These are phyloP conservation scores for Anomalospiza imberbis DNA, from an alignment of 2,797 vertebrate genomes.

Conservation along the genomic window DNA sequence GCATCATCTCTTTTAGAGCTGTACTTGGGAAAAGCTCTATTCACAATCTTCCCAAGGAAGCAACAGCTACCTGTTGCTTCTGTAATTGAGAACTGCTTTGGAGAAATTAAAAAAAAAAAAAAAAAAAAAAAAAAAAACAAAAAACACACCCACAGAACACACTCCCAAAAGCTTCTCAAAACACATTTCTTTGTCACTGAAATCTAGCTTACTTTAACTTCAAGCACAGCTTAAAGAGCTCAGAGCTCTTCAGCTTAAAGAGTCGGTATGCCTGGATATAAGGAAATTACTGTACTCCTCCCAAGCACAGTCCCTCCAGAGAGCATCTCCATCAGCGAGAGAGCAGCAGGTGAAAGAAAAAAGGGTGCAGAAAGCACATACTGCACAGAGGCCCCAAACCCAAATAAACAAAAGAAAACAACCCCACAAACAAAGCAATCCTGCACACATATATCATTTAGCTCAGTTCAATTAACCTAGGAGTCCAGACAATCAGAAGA, in stretches of 20 bases:
- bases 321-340: neutral
- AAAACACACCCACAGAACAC: neutral
- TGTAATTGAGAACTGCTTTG: neutral
- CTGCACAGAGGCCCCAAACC: neutral
- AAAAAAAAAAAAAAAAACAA: neutral
- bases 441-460: accelerated
- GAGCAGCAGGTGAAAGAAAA: neutral
- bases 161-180: neutral
- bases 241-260: neutral
- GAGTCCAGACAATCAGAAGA: neutral
- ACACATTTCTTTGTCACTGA: neutral
- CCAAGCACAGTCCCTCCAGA: neutral
- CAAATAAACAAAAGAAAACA: neutral
- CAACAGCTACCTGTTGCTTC: neutral
- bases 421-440: neutral
- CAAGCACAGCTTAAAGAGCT: neutral
- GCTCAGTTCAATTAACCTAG: neutral
- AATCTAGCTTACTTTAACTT: neutral
- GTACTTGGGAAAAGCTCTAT: neutral
- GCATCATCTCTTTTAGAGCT: neutral
- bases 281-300: neutral
- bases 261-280: neutral
- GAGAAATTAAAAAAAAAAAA: neutral
- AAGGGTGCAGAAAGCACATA: neutral
- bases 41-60: neutral